Base-by-base conservation (phyloP, 2,888 invertebrate genomes). In the Ganaspis brasiliensis region DNA sequence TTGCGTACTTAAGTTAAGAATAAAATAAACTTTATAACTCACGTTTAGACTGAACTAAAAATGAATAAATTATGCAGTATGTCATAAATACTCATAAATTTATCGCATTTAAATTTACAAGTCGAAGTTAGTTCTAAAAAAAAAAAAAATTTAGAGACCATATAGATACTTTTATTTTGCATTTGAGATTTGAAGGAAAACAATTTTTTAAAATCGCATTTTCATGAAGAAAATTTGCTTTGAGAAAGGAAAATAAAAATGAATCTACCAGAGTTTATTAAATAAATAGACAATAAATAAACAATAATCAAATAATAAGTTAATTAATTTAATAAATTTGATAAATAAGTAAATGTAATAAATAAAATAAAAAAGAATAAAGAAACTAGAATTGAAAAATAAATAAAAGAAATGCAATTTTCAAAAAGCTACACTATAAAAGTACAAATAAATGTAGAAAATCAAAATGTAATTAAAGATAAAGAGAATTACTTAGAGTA, bases 101-200 rank as follows among this genome's bases (percentile, higher is more conserved):
- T 9, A 52, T 52, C 19, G 52, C 52, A 52, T 52, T 52, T 52
- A 52, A 52, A 52, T 52, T 52, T 19, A 52, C 52, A 52, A 52
- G n/a, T 19, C 19, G 52, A 16, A 16, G 52, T 52, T 52, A 19
- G 16, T 52, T 52, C 52, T 52, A 52, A 19, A 52, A 52, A 40
- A 49, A 12, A 35, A 49, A 49, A 52, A 16, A 19, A 52, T 52
- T 52, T 5, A 52, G 16, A 52, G 19, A 19, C 19, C 19, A 52
- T 52, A 52, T 52, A 31, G n/a, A n/a, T 49, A 49, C 16, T 8
- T 52, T 52, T 52, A 52, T 19, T 52, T 52, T 52, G 52, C 52
- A 52, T 52, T 52, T 52, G 9, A 52, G 16, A 52, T 16, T 19
- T 4, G 31, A 31, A 31, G 19, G 52, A 16, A 52, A 52, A 52